Evolutionary conservation across 1,140 invertebrate species (phyloP).

Genomic region (Penaeus chinensis): DNA sequence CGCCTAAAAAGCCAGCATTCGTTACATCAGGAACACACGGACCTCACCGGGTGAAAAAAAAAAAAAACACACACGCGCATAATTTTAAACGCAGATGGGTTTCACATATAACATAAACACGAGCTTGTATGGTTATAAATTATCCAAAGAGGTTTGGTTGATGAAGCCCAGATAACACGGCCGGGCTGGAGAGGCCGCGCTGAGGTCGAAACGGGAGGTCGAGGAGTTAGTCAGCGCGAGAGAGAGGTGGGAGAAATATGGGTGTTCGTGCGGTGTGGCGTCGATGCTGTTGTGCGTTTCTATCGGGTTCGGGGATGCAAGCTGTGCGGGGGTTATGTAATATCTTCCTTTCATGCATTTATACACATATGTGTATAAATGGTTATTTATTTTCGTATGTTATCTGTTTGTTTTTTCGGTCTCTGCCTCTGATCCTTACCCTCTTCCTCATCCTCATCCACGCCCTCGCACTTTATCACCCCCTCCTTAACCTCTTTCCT

Average conservation of each 20-base stretch:
- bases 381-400: not conserved
- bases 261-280: too few relatives aligned
- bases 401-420: not conserved
- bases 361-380: not conserved
- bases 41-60: not conserved
- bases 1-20: too few relatives aligned
- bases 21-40: not conserved
- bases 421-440: not conserved
- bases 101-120: too few relatives aligned
- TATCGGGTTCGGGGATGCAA: too few relatives aligned
- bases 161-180: too few relatives aligned
- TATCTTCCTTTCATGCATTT: not conserved
- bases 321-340: not conserved
- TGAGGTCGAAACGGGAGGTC: not conserved
- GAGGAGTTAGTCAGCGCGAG: not conserved
- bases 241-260: too few relatives aligned
- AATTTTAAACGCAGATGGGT: too few relatives aligned
- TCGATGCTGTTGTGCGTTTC: too few relatives aligned
- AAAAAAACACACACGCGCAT: not conserved
- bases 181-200: too few relatives aligned
- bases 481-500: not conserved
- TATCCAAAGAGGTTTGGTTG: too few relatives aligned
- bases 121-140: too few relatives aligned
- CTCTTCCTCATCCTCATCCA: not conserved
- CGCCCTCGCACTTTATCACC: not conserved